Percentiles rank a stretch among this genome's conserved stretches.
phyloP scores from a whole-genome alignment of 2,888 invertebrate genomes.

The Octodonta nipae region DNA sequence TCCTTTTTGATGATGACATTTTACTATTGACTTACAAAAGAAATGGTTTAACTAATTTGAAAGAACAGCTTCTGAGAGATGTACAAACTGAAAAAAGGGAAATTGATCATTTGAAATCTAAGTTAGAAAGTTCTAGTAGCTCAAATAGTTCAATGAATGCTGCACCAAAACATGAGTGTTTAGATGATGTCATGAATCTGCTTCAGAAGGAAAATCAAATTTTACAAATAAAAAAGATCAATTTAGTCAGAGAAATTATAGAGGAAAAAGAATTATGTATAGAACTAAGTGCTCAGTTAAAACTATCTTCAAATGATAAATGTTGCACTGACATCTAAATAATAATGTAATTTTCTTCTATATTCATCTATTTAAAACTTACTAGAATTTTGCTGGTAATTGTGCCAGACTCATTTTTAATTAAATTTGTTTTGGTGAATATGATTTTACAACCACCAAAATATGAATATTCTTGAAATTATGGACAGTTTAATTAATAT shows the following conservation, averaged over 20 bases:
- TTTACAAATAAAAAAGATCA: slow-evolving; percentile 34
- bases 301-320: slow-evolving; percentile 13
- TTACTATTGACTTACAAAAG: slow-evolving; percentile 49
- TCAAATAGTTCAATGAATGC: slow-evolving; percentile 9
- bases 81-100: slow-evolving; percentile 62
- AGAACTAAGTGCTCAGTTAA: slow-evolving; percentile 27
- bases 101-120: slow-evolving; percentile 35
- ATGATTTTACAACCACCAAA: too few species aligned
- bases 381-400: too few species aligned
- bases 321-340: too few species aligned
- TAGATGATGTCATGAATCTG: slow-evolving; percentile 31
- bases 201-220: slow-evolving; percentile 35
- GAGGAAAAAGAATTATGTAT: slow-evolving; percentile 34
- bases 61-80: slow-evolving; percentile 52
- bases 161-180: slow-evolving; percentile 19
- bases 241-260: slow-evolving; percentile 34
- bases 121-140: slow-evolving; percentile 6
- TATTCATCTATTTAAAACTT: too few species aligned
- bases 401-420: too few species aligned
- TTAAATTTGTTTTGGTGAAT: too few species aligned
- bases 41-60: slow-evolving; percentile 51
- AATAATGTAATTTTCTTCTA: too few species aligned
- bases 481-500: too few species aligned
- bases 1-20: slow-evolving; percentile 23
- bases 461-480: too few species aligned